Evolutionary conservation across 2,888 invertebrate species (phyloP), one percentile per base, ranked within the genome.

Genomic region (Drosophila tanythrix): DNA sequence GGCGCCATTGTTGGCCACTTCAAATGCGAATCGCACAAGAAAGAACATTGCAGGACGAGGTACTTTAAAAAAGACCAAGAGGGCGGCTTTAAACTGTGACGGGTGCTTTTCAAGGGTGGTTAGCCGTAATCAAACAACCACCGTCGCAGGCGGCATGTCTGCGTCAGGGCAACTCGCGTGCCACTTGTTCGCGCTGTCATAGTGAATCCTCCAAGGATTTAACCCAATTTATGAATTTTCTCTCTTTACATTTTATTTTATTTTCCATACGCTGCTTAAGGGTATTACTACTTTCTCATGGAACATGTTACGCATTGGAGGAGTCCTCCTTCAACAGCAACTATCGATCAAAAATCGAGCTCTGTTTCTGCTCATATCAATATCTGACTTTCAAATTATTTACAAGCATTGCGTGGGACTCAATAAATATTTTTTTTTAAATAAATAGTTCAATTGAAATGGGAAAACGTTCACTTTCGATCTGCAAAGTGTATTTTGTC

Each of bases 201-300:
- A 90, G 87, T 65, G 81, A 90, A 85, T 91, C 91, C 85, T 91
- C 91, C 67, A 89, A 90, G 92, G 92, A 91, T 81, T 90, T 88
- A 86, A 90, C 89, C 84, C 91, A 91, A 91, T 91, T 91, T 90
- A 91, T 90, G 85, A 84, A 88, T 82, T 77, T 79, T 53, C 57
- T 71, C 57, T 48, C 46, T 46, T 61, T 40, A 40, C 59, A 40
- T 69, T 56, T 58, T 58, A 36, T 61, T 52, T 53, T 56, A 7
- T 77, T 67, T 38, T 15, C 1, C n/a, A 57, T 33, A 33, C 57
- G 21, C 43, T 43, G 15, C 11, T 10, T 3, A 31, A 43, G 21
- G 0, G 0, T 21, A 43, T 57, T 21, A 15, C 10, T 3, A 31
- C 2, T 43, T 43, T 15, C 0, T 29, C 2, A 35, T 18, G 15